Evolutionary conservation across 2,888 invertebrate genomes (phyloP).

Genomic region (Sarcophaga subvicina): DNA sequence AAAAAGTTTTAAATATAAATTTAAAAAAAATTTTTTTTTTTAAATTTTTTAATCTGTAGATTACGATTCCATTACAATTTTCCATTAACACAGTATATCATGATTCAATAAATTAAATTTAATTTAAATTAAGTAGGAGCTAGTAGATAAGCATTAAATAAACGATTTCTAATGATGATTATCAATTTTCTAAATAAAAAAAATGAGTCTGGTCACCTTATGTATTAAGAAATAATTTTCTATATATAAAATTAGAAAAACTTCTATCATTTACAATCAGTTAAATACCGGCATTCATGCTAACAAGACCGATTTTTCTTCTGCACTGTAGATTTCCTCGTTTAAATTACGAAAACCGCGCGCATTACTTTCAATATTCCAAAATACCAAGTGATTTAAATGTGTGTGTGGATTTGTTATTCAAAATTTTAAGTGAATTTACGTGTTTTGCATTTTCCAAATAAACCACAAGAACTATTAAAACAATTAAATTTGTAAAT

Average conservation of each 20-base stretch:
- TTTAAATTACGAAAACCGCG: background rate
- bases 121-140: no score
- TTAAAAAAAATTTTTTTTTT: no score
- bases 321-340: background rate
- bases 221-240: slow-evolving; percentile 1
- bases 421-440: slow-evolving; percentile 30
- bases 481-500: no score
- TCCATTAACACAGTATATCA: no score
- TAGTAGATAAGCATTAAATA: no score
- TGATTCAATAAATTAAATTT: no score
- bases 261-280: slow-evolving; percentile 74
- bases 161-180: no score
- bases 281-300: slow-evolving; percentile 75
- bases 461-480: background rate
- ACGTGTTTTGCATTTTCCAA: background rate
- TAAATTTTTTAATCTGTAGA: no score
- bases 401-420: background rate
- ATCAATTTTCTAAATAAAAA: no score
- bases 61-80: no score
- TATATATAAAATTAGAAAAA: slow-evolving; percentile 56
- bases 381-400: background rate
- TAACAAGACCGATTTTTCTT: slow-evolving; percentile 39
- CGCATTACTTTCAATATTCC: background rate
- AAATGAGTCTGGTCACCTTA: slow-evolving; percentile 38
- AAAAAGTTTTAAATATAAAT: no score